Base-by-base conservation (phyloP, 2,113 vertebrate species). In the Poeciliopsis prolifica region DNA sequence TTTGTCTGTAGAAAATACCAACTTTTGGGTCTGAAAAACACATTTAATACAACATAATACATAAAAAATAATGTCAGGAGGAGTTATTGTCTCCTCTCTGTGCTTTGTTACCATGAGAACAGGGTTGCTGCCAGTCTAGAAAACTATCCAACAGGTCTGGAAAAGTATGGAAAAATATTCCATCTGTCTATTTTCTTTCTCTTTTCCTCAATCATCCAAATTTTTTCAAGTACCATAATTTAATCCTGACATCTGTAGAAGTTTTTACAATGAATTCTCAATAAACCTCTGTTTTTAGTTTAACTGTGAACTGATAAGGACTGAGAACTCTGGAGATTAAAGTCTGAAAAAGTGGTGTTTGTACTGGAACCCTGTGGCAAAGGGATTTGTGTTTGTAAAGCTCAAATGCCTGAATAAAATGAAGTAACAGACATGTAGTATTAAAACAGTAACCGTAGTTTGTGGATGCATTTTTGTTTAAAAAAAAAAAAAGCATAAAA, bases 81-180 rank as follows among this genome's bases (percentile, higher is more conserved):
- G 40, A 14, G 14, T 15, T 73, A 13, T 72, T 65, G 37, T 61
- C 62, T 44, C 0, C n/a, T 14, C 10, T n/a, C 42, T 6, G 31
- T 44, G 71, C 67, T 60, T 5, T 63, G 13, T 51, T 77, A 78
- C 77, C 72, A 84, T 80, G 88, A 87, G 83, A 68, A 78, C 78
- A 73, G 86, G 80, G 77, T 78, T 69, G 79, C 69, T 87, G 79
- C 84, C 40, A 42, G 40, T 42, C 40, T 48, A 17, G 44, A 48
- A 48, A 48, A 48, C 44, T 19, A 48, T 19, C 7, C 44, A 48
- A 48, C 44, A 48, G 44, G 14, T 48, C 44, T 48, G 44, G 4
- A 19, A 19, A 19, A 48, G 14, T 19, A 17, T 17, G 44, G 44
- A 48, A 48, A 48, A 48, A 48, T 48, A 19, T 48, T 4, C 44